Base-by-base conservation (phyloP, 2,888 invertebrate species). In the Tetragonula carbonaria region DNA sequence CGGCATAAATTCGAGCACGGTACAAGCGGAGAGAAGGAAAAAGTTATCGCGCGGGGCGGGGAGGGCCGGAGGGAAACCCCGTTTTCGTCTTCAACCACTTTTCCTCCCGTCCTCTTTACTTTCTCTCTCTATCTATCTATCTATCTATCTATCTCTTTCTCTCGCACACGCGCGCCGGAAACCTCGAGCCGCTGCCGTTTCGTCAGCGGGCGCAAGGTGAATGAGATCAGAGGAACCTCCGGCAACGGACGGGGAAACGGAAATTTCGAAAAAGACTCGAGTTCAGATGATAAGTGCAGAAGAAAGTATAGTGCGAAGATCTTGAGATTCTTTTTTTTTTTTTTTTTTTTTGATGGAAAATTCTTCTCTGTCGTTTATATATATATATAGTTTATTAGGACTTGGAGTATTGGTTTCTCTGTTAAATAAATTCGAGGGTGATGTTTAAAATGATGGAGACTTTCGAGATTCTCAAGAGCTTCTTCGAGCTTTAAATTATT, bases 1-100 rank as follows among this genome's bases (percentile, higher is more conserved):
- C 92, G 91, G 94, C 93, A 93, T 94, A 94, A 94, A 94, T 94
- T 94, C 91, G 91, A 92, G 90, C 90, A 92, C 88, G 91, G 91
- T 92, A 91, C 90, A 91, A 91, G 90, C 87, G 90, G 90, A 89
- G 92, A 90, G 92, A 91, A 91, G 91, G 91, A 93, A 93, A 93
- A 93, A 93, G 92, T 93, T 93, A 93, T 93, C 92, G 89, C 91
- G 74, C n/a, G 66, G 88, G 87, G 86, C 87, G 6, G 45, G n/a
- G 14, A 45, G 38, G 38, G 88, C 75, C 86, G 84, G 83, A 82
- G 80, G 82, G 85, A 74, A 86, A 79, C 79, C 81, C 75, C 76
- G 75, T 59, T 77, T 76, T 82, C 78, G 76, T 75, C 85, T 77
- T 80, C 68, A 28, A 45, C 45, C 62, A 45, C 45, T 45, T 45